Evolutionary conservation across 2,888 invertebrate genomes (phyloP), one percentile per base, ranked within the genome.

Genomic region (Kryphioiulus occultus): DNA sequence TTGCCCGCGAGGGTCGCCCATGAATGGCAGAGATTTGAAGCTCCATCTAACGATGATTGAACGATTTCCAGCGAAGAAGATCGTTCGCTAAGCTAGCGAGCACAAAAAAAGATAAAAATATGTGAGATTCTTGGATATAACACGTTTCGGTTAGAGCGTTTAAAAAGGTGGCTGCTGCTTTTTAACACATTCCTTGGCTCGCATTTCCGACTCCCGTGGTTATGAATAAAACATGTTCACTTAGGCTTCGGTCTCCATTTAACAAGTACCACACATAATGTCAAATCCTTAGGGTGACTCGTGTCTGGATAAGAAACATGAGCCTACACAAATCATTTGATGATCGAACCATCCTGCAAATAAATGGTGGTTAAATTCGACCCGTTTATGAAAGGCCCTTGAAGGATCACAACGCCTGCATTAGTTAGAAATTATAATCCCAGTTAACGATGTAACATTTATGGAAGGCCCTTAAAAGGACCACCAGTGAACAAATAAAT

Each of bases 161-260:
- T 68, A 68, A 68, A 68, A 30, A 78, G 78, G 78, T 78, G 78
- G 78, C 22, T 78, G 78, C 78, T 30, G 7, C 26, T 78, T 68
- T 30, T 78, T 30, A 30, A 15, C 78, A 78, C 78, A 78, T 78
- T 78, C 26, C 78, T 26, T 30, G n/a, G 22, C 26, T 5, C 26
- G 19, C 15, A 15, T 12, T 78, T 78, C 78, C 78, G 26, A 78
- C 30, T 78, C 78, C 12, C 30, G 3, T 78, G 78, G 30, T 78
- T 26, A 78, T 78, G 78, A 78, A 78, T 78, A 78, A 78, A 78
- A 78, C 78, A 78, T 78, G 22, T 68, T 68, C 44, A 59, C 22
- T 78, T 78, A 7, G 30, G 30, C 26, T 15, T 78, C 78, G 78
- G 26, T 78, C 78, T 78, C 26, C 26, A 78, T 78, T 78, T 30